Evolutionary conservation across 2,888 invertebrate genomes (phyloP), one percentile per base, ranked within the genome.

Genomic region (Cacoxenus indagator): DNA sequence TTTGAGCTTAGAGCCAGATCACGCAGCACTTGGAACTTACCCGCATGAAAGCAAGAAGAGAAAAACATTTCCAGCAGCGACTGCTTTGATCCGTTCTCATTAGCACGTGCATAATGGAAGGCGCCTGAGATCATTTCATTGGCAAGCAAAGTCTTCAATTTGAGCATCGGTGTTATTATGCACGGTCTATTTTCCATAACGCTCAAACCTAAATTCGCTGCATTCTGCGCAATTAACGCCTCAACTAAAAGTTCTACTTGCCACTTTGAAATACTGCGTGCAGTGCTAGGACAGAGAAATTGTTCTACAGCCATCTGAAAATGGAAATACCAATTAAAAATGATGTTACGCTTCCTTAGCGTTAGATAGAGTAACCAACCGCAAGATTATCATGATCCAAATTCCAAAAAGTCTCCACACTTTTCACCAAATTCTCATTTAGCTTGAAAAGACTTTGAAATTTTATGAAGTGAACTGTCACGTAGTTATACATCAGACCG

Each of bases 371-470:
- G 26, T 1, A 4, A 72, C 90, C 89, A 87, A 94, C 95, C 86
- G 93, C 91, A 87, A 93, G 95, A 83, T 95, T 92, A 69, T 93
- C 92, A 82, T 96, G 96, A 88, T 97, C 97, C 14, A 97, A 89
- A 76, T 94, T 92, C 96, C 97, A 97, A 86, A 96, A 94, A 0
- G 94, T 96, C 81, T 95, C 95, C 0, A 95, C 93, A 0, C 94
- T 91, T 85, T 95, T 94, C 27, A 93, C 93, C 0, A 93, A 87
- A 0, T 94, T 92, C 19, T 93, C 92, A 67, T 92, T 92, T 4
- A 96, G 88, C 65, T 93, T 92, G 78, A 96, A 95, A 75, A 94
- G 93, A 0, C 93, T 92, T 0, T 95, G 94, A 86, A 95, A 96
- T 83, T 93, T 94, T 82, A 94, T 92, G 62, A 95, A 86, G 71